Evolutionary conservation across 2,113 vertebrate species (phyloP).

Genomic region (Microtus richardsoni): DNA sequence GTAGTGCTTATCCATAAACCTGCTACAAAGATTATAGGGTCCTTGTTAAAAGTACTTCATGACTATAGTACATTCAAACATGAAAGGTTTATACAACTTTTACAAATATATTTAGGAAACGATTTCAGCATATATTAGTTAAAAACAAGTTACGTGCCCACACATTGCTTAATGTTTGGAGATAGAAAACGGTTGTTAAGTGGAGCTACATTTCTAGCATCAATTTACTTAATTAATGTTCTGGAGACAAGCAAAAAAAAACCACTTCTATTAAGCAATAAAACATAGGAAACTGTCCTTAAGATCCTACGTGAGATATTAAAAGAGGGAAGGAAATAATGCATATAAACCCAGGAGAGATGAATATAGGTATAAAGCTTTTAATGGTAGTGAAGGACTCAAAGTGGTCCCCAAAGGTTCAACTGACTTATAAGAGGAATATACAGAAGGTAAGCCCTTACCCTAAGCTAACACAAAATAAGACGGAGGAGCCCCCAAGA

Average conservation of each 20-base stretch:
- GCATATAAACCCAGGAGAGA: background rate
- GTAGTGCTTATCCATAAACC: background rate
- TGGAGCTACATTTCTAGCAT: slow-evolving; percentile 12
- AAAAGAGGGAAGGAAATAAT: background rate
- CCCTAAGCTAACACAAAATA: background rate
- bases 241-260: background rate
- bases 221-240: slow-evolving; percentile 34
- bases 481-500: background rate
- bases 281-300: background rate
- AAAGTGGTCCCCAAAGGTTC: background rate
- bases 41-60: background rate
- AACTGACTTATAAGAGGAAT: background rate
- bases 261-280: background rate
- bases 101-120: background rate
- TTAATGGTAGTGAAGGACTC: background rate
- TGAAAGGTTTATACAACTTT: background rate
- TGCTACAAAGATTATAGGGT: background rate
- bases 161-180: background rate
- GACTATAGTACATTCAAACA: background rate
- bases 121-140: background rate
- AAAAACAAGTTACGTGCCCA: background rate
- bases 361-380: background rate
- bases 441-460: background rate
- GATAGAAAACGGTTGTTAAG: background rate
- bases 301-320: background rate